These are phyloP conservation scores for Phocoena sinus DNA, from an alignment of 2,113 vertebrate species.

Conservation along the genomic window DNA sequence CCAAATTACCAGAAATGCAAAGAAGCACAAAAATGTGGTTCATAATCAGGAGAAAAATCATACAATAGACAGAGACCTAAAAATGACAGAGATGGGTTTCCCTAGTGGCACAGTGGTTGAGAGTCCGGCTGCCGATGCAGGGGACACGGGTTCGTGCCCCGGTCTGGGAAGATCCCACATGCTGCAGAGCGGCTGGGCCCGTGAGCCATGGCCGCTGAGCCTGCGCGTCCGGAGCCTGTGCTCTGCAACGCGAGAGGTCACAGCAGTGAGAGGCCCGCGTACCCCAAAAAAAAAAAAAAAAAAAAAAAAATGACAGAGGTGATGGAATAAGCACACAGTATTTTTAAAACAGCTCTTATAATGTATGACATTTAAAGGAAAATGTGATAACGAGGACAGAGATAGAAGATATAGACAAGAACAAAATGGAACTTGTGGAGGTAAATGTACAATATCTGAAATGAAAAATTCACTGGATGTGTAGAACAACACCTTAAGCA, in stretches of 20 bases:
- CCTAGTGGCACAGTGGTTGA: too few species aligned
- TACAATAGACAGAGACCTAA: not conserved
- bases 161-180: too few species aligned
- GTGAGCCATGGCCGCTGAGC: too few species aligned
- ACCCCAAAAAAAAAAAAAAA: too few species aligned
- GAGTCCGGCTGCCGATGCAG: too few species aligned
- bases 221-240: too few species aligned
- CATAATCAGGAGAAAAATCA: not conserved
- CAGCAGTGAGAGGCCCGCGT: too few species aligned
- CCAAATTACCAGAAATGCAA: not conserved
- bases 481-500: not conserved
- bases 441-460: not conserved
- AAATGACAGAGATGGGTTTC: not conserved
- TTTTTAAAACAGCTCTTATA: not conserved
- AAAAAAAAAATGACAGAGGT: not conserved
- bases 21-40: not conserved
- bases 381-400: not conserved
- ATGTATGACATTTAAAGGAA: not conserved
- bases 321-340: not conserved
- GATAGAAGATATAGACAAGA: not conserved
- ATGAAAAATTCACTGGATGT: not conserved
- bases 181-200: too few species aligned
- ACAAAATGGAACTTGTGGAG: not conserved
- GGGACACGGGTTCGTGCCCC: too few species aligned
- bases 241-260: too few species aligned